phyloP scores from a whole-genome alignment of 1,140 invertebrate genomes.

The Drosophila tropicalis region DNA sequence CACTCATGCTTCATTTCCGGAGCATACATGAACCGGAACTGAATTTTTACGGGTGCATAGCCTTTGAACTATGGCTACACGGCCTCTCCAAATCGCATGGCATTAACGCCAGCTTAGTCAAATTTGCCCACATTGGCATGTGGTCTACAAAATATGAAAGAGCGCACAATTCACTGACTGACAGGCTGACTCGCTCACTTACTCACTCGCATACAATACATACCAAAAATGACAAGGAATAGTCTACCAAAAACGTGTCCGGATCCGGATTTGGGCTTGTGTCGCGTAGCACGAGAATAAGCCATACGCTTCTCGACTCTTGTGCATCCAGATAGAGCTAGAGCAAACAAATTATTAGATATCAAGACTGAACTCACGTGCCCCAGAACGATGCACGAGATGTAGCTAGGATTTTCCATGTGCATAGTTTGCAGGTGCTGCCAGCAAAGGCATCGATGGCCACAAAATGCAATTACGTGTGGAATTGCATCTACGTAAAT shows the following conservation, averaged over 20 bases:
- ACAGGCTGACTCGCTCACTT: too few species aligned
- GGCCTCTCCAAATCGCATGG: conserved; percentile 8
- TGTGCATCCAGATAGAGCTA: conserved; percentile 19
- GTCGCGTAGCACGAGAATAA: neutral
- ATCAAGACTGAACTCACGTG: conserved; percentile 9
- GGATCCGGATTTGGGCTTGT: too few species aligned
- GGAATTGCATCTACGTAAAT: neutral
- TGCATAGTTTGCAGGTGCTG: neutral
- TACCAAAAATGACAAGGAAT: neutral
- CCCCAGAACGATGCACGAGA: too few species aligned
- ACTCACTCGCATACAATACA: neutral
- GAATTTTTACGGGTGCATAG: conserved; percentile 39
- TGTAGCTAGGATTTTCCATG: neutral
- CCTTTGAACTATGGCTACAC: conserved; percentile 30
- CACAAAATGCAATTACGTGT: conserved; percentile 53
- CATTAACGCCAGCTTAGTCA: conserved; percentile 42
- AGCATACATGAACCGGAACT: conserved; percentile 50
- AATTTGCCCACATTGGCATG: neutral
- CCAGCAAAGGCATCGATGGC: neutral
- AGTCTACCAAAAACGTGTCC: too few species aligned
- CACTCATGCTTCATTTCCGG: conserved; percentile 53
- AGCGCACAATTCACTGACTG: neutral
- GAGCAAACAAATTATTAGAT: conserved; percentile 49
- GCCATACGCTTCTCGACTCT: neutral
- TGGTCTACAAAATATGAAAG: neutral